phyloP scores from a whole-genome alignment of 2,113 vertebrate genomes.

The Hyperoodon ampullatus region DNA sequence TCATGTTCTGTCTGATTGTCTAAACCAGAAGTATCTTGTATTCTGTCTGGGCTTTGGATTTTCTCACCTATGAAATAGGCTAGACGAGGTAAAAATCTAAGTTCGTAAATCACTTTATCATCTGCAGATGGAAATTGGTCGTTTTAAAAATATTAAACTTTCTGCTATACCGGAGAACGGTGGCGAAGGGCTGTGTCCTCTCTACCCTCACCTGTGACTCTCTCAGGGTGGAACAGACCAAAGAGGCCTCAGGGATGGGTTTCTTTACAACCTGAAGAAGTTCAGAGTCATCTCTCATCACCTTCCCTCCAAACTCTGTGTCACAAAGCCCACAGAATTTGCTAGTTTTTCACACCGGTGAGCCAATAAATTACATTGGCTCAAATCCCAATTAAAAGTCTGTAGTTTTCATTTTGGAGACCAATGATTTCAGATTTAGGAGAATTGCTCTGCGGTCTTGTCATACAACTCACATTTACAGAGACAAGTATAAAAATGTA shows the following conservation, averaged over 20 bases:
- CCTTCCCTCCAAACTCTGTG: fast-evolving
- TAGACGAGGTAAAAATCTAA: background rate
- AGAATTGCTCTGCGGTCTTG: fast-evolving
- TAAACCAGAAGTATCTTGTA: background rate
- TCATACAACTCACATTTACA: fast-evolving
- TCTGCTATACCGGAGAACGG: fast-evolving
- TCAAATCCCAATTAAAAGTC: background rate
- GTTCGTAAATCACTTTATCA: background rate
- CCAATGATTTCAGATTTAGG: background rate
- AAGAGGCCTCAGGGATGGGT: fast-evolving
- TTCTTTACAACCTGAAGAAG: background rate
- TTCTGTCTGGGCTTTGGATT: background rate
- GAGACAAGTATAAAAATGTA: fast-evolving
- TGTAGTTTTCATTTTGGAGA: background rate
- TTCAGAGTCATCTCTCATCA: fast-evolving
- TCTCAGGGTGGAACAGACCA: fast-evolving
- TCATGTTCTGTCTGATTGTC: too few species aligned
- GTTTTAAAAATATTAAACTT: background rate
- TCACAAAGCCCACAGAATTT: background rate
- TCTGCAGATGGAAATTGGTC: background rate
- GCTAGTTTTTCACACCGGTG: background rate
- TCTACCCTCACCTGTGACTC: fast-evolving
- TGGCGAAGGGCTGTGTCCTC: fast-evolving
- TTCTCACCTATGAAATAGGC: background rate
- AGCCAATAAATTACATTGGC: background rate